These are phyloP conservation scores for Microcebus tavaratra DNA, from an alignment of 2,113 vertebrate genomes.

Conservation along the genomic window DNA sequence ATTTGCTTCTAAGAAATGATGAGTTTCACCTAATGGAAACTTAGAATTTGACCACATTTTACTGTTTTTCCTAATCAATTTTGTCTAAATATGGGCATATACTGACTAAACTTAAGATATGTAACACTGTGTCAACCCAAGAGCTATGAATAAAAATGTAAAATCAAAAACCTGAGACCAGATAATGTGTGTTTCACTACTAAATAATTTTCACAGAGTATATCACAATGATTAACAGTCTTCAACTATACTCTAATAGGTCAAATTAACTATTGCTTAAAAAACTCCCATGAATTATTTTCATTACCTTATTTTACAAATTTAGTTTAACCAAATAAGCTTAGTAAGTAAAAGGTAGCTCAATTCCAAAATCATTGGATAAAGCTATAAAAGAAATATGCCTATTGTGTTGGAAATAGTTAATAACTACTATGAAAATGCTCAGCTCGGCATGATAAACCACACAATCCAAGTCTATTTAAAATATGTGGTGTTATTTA, in stretches of 20 bases:
- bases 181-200: not conserved
- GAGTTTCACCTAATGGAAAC: constrained; percentile 18
- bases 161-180: not conserved
- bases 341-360: not conserved
- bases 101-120: not conserved
- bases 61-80: not conserved
- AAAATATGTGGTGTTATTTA: not conserved
- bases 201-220: constrained; percentile 31
- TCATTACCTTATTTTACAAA: not conserved
- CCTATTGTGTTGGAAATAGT: not conserved
- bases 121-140: not conserved
- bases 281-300: not conserved
- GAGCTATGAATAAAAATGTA: constrained; percentile 1
- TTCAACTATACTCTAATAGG: not conserved
- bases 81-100: not conserved
- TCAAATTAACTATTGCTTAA: not conserved
- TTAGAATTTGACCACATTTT: not conserved
- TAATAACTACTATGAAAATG: constrained; percentile 15
- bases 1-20: not conserved
- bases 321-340: not conserved
- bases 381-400: not conserved
- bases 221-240: not conserved
- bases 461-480: not conserved
- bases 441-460: not conserved
- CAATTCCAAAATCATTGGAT: not conserved